A percentile compares a stretch with the other conserved stretches of the same genome.
These are phyloP conservation scores for Trematomus loennbergii DNA, from an alignment of 2,113 vertebrate species.

Conservation along the genomic window DNA sequence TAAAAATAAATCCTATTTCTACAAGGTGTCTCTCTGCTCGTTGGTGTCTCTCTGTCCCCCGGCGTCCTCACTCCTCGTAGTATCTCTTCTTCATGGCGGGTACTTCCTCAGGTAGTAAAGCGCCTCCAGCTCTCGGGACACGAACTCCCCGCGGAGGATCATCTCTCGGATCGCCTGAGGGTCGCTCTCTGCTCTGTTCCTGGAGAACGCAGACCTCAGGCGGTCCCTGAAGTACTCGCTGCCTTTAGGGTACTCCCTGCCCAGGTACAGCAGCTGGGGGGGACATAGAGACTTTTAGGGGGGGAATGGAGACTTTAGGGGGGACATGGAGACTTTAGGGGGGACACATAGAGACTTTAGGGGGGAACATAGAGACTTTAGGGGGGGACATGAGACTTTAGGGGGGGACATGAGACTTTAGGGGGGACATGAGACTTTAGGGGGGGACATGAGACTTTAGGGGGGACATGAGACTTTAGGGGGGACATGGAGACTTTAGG, in stretches of 20 bases:
- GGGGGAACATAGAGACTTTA: not conserved
- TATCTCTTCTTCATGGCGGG: slow-evolving; percentile 67
- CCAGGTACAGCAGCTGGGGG: slow-evolving; percentile 60
- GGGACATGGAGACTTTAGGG: too few relatives aligned
- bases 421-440: too few relatives aligned
- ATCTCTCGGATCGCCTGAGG: slow-evolving; percentile 52
- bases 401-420: too few relatives aligned
- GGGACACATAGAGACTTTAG: too few relatives aligned
- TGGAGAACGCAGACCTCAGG: slow-evolving; percentile 34
- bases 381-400: too few relatives aligned
- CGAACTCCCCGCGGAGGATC: slow-evolving; percentile 60
- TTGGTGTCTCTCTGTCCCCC: too few relatives aligned
- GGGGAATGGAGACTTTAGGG: not conserved
- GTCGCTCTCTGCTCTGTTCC: slow-evolving; percentile 40
- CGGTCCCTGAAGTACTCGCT: slow-evolving; percentile 62
- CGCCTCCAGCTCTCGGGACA: slow-evolving; percentile 62
- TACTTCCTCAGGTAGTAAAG: slow-evolving; percentile 69
- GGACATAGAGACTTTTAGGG: too few relatives aligned
- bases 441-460: too few relatives aligned
- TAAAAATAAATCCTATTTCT: too few relatives aligned
- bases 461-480: too few relatives aligned
- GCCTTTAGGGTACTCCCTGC: slow-evolving; percentile 68
- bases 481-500: too few relatives aligned
- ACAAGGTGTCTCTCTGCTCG: too few relatives aligned
- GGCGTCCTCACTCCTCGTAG: slow-evolving; percentile 36